phyloP scores from a whole-genome alignment of 92 coral and sea anemone species.

The Phymanthus crucifer region DNA sequence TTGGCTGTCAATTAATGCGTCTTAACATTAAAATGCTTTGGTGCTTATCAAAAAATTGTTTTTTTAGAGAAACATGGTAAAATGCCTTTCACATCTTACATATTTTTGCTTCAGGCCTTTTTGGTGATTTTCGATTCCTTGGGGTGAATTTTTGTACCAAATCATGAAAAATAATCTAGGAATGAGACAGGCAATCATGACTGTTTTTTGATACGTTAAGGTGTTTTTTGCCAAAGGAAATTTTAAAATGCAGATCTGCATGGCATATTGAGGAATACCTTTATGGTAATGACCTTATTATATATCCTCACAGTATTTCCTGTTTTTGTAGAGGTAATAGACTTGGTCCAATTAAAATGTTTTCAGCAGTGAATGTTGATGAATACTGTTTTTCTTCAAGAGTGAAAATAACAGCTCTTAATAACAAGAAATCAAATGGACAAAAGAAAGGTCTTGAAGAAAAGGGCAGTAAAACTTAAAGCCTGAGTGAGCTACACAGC shows the following conservation, averaged over 20 bases:
- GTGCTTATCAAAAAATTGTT: neutral
- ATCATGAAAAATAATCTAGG: neutral
- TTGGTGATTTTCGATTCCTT: neutral
- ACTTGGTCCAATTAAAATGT: slow-evolving; percentile 35
- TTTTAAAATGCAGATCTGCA: slow-evolving; percentile 3
- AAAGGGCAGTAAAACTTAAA: neutral
- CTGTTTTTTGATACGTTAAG: neutral
- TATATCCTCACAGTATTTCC: slow-evolving; percentile 25
- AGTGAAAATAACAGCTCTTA: slow-evolving; percentile 26
- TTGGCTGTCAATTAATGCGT: neutral
- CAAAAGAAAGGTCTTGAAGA: slow-evolving; percentile 7
- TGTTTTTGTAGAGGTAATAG: slow-evolving; percentile 18
- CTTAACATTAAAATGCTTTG: neutral
- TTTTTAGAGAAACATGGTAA: neutral
- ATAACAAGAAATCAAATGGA: slow-evolving; percentile 9
- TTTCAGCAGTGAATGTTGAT: slow-evolving; percentile 8
- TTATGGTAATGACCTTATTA: slow-evolving; percentile 25
- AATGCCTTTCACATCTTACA: neutral
- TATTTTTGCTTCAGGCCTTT: neutral
- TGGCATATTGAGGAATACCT: slow-evolving; percentile 1
- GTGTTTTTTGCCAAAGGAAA: neutral
- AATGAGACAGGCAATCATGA: neutral
- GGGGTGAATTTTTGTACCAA: neutral
- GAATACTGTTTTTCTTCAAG: slow-evolving; percentile 14
- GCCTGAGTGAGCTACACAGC: neutral